Evolutionary conservation across 2,888 invertebrate genomes (phyloP).

Genomic region (Heliconius sara): DNA sequence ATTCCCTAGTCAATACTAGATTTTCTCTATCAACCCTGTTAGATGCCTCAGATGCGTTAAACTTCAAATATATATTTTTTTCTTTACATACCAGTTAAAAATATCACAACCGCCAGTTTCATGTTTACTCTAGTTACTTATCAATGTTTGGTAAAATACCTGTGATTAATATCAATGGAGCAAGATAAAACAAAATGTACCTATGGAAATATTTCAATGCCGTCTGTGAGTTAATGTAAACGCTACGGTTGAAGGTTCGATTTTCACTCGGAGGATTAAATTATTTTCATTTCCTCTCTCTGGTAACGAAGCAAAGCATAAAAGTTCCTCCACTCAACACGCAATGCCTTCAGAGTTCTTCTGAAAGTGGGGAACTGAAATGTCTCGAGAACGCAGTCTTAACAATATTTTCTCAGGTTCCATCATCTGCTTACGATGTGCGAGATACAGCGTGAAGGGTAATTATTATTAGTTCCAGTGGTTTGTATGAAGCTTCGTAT

Average conservation of each 20-base stretch:
- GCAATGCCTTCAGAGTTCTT: too few relatives aligned
- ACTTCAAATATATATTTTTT: not conserved
- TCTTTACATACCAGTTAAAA: constrained; percentile 10
- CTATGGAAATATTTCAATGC: not conserved
- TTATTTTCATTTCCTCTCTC: too few relatives aligned
- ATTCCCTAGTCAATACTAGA: not conserved
- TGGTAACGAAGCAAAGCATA: too few relatives aligned
- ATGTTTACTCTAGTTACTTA: not conserved
- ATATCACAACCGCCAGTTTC: constrained; percentile 12
- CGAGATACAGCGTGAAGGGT: too few relatives aligned
- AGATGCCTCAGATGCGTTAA: not conserved
- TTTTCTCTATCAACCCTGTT: not conserved
- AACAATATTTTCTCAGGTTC: too few relatives aligned
- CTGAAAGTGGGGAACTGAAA: too few relatives aligned
- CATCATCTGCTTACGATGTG: too few relatives aligned
- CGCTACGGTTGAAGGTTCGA: not conserved
- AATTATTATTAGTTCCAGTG: too few relatives aligned
- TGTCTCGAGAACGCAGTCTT: too few relatives aligned
- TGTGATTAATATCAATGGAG: constrained; percentile 11
- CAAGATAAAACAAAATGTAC: constrained; percentile 9
- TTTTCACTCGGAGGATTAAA: not conserved
- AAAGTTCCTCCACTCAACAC: too few relatives aligned
- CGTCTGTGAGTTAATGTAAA: not conserved
- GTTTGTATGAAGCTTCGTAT: too few relatives aligned
- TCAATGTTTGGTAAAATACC: not conserved